phyloP scores from a whole-genome alignment of 2,113 vertebrate genomes.

The Polyodon spathula region DNA sequence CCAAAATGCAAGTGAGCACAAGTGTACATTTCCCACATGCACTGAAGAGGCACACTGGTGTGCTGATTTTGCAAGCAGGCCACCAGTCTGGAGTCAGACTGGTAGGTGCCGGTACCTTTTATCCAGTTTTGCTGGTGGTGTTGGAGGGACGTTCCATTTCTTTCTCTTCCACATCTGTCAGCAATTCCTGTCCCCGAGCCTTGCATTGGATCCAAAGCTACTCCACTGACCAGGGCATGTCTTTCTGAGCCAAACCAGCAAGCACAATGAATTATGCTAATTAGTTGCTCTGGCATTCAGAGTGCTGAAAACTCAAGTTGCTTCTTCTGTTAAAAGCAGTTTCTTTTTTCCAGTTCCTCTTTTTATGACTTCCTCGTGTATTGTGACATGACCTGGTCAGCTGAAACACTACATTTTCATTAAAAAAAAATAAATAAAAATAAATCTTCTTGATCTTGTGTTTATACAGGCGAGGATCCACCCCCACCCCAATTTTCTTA shows the following conservation, averaged over 20 bases:
- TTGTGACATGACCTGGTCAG: slow-evolving; percentile 7
- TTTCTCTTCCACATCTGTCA: slow-evolving; percentile 26
- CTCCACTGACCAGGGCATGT: background rate
- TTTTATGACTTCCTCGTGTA: slow-evolving; percentile 28
- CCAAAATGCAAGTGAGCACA: too few relatives aligned
- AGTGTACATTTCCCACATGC: too few relatives aligned
- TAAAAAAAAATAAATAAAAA: background rate
- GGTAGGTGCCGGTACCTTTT: slow-evolving; percentile 15
- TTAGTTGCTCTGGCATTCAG: background rate
- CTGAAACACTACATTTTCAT: background rate
- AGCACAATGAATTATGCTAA: too few relatives aligned
- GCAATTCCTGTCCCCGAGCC: background rate
- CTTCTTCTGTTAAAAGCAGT: background rate
- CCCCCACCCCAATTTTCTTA: too few relatives aligned
- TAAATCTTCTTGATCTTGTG: too few relatives aligned
- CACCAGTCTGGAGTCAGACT: too few relatives aligned
- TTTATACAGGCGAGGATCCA: too few relatives aligned
- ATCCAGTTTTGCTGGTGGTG: slow-evolving; percentile 8
- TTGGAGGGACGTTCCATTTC: slow-evolving; percentile 26
- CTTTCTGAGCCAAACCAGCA: background rate
- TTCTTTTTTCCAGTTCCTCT: slow-evolving; percentile 16
- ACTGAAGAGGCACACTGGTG: too few relatives aligned
- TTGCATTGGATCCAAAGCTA: background rate
- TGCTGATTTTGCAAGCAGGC: too few relatives aligned
- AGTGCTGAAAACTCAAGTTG: background rate